These are phyloP conservation scores for Nasonia oneida DNA, from an alignment of 2,888 invertebrate species.

Conservation along the genomic window DNA sequence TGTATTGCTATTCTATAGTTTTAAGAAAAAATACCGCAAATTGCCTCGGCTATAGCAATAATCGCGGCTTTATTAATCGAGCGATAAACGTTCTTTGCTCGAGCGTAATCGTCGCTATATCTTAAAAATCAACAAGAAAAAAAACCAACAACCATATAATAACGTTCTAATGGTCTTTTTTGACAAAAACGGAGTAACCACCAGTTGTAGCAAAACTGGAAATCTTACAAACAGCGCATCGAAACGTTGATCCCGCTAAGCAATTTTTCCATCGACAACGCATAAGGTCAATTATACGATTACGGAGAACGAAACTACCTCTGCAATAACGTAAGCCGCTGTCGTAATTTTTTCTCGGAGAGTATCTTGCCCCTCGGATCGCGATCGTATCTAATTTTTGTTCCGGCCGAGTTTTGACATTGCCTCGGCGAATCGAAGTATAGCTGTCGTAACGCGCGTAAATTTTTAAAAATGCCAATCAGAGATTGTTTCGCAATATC, in stretches of 20 bases:
- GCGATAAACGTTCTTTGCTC: background rate
- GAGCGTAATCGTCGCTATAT: background rate
- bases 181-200: background rate
- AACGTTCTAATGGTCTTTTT: background rate
- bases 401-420: slow-evolving; percentile 37
- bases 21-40: background rate
- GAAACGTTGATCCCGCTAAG: background rate
- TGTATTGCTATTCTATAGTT: background rate
- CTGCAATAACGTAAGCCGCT: background rate
- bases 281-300: background rate
- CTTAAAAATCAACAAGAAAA: background rate
- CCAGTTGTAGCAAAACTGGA: background rate
- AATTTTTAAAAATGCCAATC: slow-evolving; percentile 7
- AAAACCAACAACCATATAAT: background rate
- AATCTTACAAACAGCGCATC: background rate
- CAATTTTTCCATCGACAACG: background rate
- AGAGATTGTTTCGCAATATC: background rate
- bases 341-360: slow-evolving; percentile 1
- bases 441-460: background rate
- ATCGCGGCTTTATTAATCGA: background rate
- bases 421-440: background rate
- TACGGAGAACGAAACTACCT: slow-evolving; percentile 13
- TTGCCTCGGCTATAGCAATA: background rate
- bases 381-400: slow-evolving; percentile 41
- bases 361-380: background rate